Evolutionary conservation across 2,888 invertebrate species (phyloP).

Genomic region (Alentia gelatinosa): DNA sequence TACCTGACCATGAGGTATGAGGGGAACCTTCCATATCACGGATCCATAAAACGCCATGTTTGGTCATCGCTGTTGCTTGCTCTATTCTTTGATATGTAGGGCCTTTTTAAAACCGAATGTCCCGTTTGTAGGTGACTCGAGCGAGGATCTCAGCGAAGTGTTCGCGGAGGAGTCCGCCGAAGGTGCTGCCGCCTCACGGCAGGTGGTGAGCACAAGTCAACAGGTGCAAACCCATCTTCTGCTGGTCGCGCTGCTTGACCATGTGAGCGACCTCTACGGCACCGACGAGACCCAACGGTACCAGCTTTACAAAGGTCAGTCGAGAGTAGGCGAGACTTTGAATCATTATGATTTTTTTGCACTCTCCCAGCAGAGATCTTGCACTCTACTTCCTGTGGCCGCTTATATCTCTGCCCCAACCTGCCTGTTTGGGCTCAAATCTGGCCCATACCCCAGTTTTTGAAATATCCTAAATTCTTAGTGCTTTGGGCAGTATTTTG

Average conservation of each 20-base stretch:
- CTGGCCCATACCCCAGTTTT: no score
- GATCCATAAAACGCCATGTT: neutral
- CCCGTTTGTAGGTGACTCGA: neutral
- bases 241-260: conserved; percentile 75
- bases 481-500: no score
- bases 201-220: neutral
- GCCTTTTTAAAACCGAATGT: neutral
- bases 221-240: conserved; percentile 72
- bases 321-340: neutral
- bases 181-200: neutral
- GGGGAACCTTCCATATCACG: neutral
- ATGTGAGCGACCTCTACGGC: conserved; percentile 74
- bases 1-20: neutral
- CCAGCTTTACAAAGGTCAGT: conserved; percentile 74
- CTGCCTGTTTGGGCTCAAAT: no score
- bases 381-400: no score
- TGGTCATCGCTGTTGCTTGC: neutral
- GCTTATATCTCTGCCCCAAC: no score
- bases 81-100: neutral
- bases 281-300: conserved; percentile 68
- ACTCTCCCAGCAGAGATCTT: no score
- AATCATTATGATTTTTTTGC: no score
- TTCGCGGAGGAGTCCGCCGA: neutral
- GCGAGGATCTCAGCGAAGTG: neutral
- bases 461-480: no score